Base-by-base conservation (phyloP, 2,797 vertebrate species). In the Morus bassanus region DNA sequence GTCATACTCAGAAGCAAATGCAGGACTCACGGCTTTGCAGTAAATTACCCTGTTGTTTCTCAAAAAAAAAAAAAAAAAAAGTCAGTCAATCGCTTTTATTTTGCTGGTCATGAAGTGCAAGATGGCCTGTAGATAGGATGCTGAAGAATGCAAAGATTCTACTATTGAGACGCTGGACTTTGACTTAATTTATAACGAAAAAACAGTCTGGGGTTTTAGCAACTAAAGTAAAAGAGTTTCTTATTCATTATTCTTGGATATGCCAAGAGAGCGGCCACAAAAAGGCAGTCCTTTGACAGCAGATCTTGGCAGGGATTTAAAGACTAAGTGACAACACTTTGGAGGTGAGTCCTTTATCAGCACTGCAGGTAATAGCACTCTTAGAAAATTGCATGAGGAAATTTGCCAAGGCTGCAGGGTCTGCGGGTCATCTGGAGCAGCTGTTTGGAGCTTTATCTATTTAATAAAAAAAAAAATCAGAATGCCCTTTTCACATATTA, bases 281-380 rank as follows among this genome's bases (percentile, higher is more conserved):
- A 90, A 86, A 93, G 76, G 74, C 84, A 84, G 46, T 59, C 89
- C 97, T 97, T 97, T 70, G 92, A 85, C n/a, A 68, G 22, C 41
- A 88, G 56, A 21, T 78, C 69, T 89, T 97, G 91, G 73, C 81
- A 88, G 76, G 24, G 37, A 70, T 96, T 97, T 97, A 97, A 95
- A 97, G 92, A 77, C 89, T 85, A 95, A 78, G 74, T 82, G 85
- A 89, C 88, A 79, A 64, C 10, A 30, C 45, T 77, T 78, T 95
- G 67, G 33, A 95, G 89, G 85, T 54, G 16, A 31, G 50, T 73
- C 27, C 10, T 81, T 87, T 91, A 85, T 96, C 75, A 93, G n/a
- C 19, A 82, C 78, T 72, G 63, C 31, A 94, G 75, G 80, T 95
- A 97, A 96, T 87, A 59, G 41, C n/a, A 78, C 18, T 33, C 33